Conservation (phyloP, 35 echinoderm and acorn worm genomes). For the Diadema setosum region DNA sequence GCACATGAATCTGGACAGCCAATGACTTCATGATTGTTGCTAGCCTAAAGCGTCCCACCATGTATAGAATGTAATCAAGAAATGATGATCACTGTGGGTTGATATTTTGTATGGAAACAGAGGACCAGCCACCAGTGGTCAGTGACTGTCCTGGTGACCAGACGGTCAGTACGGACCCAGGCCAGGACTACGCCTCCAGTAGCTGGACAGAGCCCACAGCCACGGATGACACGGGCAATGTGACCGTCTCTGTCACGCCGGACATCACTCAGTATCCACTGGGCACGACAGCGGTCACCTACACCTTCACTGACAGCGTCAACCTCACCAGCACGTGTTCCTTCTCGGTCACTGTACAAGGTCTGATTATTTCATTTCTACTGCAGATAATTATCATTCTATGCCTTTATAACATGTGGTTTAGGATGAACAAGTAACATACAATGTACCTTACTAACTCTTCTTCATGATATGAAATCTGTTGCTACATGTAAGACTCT, state of each 20-base stretch:
- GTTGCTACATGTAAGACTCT: too few species aligned
- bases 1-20: too few species aligned
- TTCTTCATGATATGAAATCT: too few species aligned
- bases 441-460: too few species aligned
- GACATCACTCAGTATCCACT: not conserved
- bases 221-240: slow-evolving; percentile 5
- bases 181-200: not conserved
- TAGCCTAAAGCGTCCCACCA: too few species aligned
- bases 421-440: too few species aligned
- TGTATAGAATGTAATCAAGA: too few species aligned
- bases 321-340: not conserved
- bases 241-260: not conserved
- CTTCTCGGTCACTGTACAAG: not conserved
- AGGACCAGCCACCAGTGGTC: not conserved
- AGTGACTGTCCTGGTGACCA: not conserved
- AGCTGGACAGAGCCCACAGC: not conserved
- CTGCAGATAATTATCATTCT: not conserved
- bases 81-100: too few species aligned
- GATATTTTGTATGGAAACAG: too few species aligned
- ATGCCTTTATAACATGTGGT: too few species aligned
- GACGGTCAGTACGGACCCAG: not conserved
- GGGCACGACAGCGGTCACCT: not conserved
- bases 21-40: too few species aligned
- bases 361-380: slow-evolving; percentile 24
- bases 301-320: not conserved